Evolutionary conservation across 2,797 vertebrate genomes (phyloP).

Genomic region (Chelon labrosus): DNA sequence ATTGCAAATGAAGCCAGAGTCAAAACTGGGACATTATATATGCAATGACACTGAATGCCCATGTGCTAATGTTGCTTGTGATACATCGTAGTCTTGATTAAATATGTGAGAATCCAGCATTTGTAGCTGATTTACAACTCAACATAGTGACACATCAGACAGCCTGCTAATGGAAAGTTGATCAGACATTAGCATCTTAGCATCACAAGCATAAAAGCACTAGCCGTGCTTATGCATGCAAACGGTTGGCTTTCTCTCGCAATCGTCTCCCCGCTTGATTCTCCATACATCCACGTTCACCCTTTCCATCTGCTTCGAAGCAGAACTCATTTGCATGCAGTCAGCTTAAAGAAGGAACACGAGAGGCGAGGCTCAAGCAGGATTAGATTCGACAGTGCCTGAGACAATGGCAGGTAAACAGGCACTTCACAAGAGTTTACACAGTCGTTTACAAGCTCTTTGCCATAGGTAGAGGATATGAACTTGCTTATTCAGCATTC

Average conservation of each 20-base stretch:
- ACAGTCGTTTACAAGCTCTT: slow-evolving; percentile 58
- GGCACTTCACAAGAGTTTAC: slow-evolving; percentile 68
- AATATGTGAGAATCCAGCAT: slow-evolving; percentile 15
- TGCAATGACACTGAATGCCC: slow-evolving; percentile 25
- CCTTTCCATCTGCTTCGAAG: slow-evolving; percentile 50
- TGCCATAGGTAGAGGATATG: slow-evolving; percentile 22
- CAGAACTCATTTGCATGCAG: slow-evolving; percentile 58
- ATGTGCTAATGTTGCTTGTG: slow-evolving; percentile 27
- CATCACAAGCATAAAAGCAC: slow-evolving; percentile 1
- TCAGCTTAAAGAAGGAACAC: slow-evolving; percentile 35
- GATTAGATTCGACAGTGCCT: slow-evolving; percentile 68
- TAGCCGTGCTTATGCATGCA: slow-evolving; percentile 14
- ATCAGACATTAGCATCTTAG: slow-evolving; percentile 22
- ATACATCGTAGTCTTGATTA: slow-evolving; percentile 30
- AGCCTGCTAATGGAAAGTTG: slow-evolving; percentile 7
- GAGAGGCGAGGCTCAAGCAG: slow-evolving; percentile 47
- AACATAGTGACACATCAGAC: neutral
- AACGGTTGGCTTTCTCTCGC: slow-evolving; percentile 10
- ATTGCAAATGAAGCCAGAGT: slow-evolving; percentile 41
- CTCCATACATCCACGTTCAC: slow-evolving; percentile 22
- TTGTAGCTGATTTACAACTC: slow-evolving; percentile 4
- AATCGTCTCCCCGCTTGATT: slow-evolving; percentile 27
- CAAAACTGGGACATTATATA: slow-evolving; percentile 8
- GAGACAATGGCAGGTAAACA: slow-evolving; percentile 74
- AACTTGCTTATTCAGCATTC: slow-evolving; percentile 48